Evolutionary conservation across 2,113 vertebrate genomes (phyloP).

Genomic region (Cyphomyrus discorhynchus): DNA sequence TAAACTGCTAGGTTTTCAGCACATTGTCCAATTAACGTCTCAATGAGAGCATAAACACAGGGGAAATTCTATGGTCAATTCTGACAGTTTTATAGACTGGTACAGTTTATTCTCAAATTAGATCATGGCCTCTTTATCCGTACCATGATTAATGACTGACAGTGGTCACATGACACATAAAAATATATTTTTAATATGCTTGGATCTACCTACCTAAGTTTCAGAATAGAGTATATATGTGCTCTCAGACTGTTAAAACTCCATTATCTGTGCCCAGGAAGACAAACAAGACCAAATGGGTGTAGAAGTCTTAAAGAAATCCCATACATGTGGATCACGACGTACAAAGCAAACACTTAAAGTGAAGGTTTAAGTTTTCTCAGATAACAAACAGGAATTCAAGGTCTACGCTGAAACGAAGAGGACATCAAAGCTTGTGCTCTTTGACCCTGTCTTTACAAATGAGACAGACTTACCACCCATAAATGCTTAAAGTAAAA

Average conservation of each 20-base stretch:
- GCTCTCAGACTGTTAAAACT: constrained; percentile 8
- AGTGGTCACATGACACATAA: constrained; percentile 19
- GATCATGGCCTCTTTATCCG: constrained; percentile 39
- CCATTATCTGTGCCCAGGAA: neutral
- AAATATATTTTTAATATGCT: neutral
- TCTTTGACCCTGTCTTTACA: neutral
- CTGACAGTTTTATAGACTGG: constrained; percentile 38
- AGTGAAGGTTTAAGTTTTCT: neutral
- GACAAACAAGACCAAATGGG: neutral
- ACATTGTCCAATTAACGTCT: neutral
- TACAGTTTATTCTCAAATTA: constrained; percentile 28
- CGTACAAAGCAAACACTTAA: constrained; percentile 13
- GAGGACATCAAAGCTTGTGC: neutral
- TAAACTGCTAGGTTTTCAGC: neutral
- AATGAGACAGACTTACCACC: neutral
- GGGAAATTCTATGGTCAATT: neutral
- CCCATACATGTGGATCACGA: neutral
- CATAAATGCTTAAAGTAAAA: neutral
- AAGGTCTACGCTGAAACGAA: neutral
- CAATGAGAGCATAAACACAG: constrained; percentile 4
- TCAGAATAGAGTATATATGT: constrained; percentile 7
- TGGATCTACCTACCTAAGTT: neutral
- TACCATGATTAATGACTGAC: constrained; percentile 36
- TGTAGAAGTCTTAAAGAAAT: constrained; percentile 4
- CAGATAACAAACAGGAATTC: neutral